Evolutionary conservation across 2,113 vertebrate species (phyloP), one percentile per base, ranked within the genome.

Genomic region (Uria aalge): DNA sequence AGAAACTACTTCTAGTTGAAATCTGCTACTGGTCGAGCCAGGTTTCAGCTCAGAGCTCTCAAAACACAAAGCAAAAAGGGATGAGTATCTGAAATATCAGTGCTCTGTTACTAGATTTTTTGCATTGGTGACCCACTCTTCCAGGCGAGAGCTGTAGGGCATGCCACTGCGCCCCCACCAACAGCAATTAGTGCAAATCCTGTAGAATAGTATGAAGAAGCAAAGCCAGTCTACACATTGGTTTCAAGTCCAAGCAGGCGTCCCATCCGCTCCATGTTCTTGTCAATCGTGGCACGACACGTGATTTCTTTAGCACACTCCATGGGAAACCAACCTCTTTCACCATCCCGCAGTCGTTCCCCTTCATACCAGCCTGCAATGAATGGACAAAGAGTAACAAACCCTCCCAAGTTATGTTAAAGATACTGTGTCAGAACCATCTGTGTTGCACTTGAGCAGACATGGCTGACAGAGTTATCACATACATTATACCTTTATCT

Each of bases 191-290:
- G 96, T 94, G 96, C 98, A 96, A 96, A 96, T 91, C 72, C 82
- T 40, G 22, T 17, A 24, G 36, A 2, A 6, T 4, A 21, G 43
- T 8, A 15, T 1, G n/a, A 22, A 21, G 20, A 1, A 50, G n/a
- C 43, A 17, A 9, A 5, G n/a, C 4, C 3, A 0, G 6, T 23
- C 98, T 98, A 99, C 69, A 99, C 99, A 0, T 99, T 99, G 68
- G 99, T 99, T 94, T 99, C 99, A 45, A 99, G 97, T 11, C 99
- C 99, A 32, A 99, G 99, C 69, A 99, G 96, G 27, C 99, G 99
- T 48, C 99, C 99, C 99, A 99, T 99, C 62, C 99, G 97, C 96
- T 99, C 99, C 99, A 99, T 98, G 89, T 99, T 99, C 97, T 99
- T 99, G 90, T 99, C 98, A 4, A 99, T 99, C 0, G 99, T 99